Conservation (phyloP, 2,888 invertebrate genomes). For the Balanococcus diminutus region DNA sequence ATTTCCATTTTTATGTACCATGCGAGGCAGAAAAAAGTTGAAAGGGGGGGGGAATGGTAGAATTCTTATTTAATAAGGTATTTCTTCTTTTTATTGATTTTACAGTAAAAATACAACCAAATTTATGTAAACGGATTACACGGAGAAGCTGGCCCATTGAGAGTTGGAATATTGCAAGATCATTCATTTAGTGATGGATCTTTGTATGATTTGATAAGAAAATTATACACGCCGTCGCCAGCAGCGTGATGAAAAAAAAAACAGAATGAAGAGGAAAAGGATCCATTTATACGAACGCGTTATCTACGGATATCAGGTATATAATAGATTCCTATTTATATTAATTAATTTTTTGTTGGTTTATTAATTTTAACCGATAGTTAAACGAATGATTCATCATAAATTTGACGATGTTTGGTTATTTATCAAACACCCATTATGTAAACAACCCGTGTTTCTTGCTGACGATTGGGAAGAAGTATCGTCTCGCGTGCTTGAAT, state of each 20-base stretch:
- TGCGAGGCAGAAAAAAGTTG: background rate
- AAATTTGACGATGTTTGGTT: conserved; percentile 1
- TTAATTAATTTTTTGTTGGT: conserved; percentile 36
- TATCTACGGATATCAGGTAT: conserved; percentile 30
- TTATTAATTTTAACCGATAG: conserved; percentile 25
- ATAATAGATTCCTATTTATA: conserved; percentile 33
- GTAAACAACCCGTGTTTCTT: background rate
- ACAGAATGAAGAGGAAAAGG: background rate
- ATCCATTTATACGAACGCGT: background rate
- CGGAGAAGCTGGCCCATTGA: background rate
- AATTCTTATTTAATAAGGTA: background rate
- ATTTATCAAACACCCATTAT: conserved; percentile 3
- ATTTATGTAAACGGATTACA: background rate
- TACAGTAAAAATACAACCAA: background rate
- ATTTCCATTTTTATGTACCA: background rate
- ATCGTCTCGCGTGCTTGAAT: too few species aligned
- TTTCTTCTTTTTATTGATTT: background rate
- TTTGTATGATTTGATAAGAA: conserved; percentile 26
- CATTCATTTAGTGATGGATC: conserved; percentile 16
- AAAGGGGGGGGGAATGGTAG: background rate
- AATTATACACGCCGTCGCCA: conserved; percentile 13
- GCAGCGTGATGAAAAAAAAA: background rate
- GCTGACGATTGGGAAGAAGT: background rate
- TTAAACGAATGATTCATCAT: conserved; percentile 25
- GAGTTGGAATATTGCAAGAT: conserved; percentile 20